Conservation (phyloP, 2,113 vertebrate species). For the Macrotis lagotis region DNA sequence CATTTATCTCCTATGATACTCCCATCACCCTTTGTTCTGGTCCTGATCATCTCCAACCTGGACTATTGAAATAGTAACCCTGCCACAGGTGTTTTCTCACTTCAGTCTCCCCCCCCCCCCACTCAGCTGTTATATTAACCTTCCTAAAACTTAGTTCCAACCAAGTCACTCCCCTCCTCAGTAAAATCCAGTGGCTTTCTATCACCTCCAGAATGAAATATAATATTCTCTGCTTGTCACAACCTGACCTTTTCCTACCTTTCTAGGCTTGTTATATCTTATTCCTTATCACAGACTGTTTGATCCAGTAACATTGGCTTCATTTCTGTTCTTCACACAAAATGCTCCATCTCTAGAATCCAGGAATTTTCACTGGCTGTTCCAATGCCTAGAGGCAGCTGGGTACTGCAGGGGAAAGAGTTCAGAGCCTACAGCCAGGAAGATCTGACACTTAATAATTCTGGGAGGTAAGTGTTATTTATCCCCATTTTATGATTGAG, state of each 20-base stretch:
- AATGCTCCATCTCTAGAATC: neutral
- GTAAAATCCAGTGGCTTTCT: neutral
- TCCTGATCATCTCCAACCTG: neutral
- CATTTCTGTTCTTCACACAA: neutral
- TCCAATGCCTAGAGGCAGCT: neutral
- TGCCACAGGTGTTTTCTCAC: neutral
- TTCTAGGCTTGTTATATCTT: neutral
- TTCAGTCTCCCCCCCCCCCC: neutral
- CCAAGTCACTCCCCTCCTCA: neutral
- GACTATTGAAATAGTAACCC: neutral
- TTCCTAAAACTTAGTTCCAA: neutral
- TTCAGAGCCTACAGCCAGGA: neutral
- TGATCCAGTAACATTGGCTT: neutral
- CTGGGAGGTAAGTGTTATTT: neutral
- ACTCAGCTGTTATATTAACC: neutral
- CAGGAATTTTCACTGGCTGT: neutral
- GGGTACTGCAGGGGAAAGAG: neutral
- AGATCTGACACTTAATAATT: neutral
- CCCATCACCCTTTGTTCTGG: neutral
- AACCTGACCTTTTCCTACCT: neutral
- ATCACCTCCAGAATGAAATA: neutral
- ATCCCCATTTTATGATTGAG: slow-evolving; percentile 9
- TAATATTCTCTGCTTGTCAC: neutral
- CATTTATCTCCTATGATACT: neutral
- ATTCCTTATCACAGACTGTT: neutral